Conservation (phyloP, 2,888 invertebrate genomes). For the Folsomia manolachei region DNA sequence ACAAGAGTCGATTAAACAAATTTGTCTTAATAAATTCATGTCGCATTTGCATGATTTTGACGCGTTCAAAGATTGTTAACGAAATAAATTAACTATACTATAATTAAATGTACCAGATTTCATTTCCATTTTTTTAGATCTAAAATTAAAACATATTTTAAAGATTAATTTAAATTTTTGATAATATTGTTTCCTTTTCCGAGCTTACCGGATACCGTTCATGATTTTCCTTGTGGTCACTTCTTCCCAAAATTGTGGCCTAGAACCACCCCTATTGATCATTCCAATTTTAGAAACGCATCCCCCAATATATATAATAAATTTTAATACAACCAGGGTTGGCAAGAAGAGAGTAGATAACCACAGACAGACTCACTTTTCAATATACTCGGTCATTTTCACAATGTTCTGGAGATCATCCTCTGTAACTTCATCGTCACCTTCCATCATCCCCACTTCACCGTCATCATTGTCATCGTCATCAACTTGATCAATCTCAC, state of each 20-base stretch:
- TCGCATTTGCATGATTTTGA: too few relatives aligned
- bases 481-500: slow-evolving; percentile 42
- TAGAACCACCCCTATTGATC: slow-evolving; percentile 60
- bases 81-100: too few relatives aligned
- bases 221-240: slow-evolving; percentile 82
- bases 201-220: slow-evolving; percentile 67
- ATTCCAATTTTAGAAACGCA: slow-evolving; percentile 3
- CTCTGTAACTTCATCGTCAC: slow-evolving; percentile 50
- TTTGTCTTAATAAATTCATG: too few relatives aligned
- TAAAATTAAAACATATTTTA: neutral
- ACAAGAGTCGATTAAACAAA: too few relatives aligned
- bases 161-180: too few relatives aligned
- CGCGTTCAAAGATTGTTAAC: too few relatives aligned
- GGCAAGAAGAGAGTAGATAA: too few relatives aligned
- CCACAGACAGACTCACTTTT: slow-evolving; percentile 40
- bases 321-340: neutral
- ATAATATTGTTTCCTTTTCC: too few relatives aligned
- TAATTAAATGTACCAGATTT: slow-evolving; percentile 67
- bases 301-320: neutral
- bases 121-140: slow-evolving; percentile 88
- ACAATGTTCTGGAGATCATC: slow-evolving; percentile 48
- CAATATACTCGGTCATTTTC: slow-evolving; percentile 51
- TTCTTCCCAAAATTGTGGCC: slow-evolving; percentile 92
- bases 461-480: slow-evolving; percentile 47
- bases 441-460: slow-evolving; percentile 35